Percentiles rank a stretch among this genome's conserved stretches.
These are phyloP conservation scores for Luidia sarsii DNA, from an alignment of 53 echinoderm and acorn worm genomes.

Conservation along the genomic window DNA sequence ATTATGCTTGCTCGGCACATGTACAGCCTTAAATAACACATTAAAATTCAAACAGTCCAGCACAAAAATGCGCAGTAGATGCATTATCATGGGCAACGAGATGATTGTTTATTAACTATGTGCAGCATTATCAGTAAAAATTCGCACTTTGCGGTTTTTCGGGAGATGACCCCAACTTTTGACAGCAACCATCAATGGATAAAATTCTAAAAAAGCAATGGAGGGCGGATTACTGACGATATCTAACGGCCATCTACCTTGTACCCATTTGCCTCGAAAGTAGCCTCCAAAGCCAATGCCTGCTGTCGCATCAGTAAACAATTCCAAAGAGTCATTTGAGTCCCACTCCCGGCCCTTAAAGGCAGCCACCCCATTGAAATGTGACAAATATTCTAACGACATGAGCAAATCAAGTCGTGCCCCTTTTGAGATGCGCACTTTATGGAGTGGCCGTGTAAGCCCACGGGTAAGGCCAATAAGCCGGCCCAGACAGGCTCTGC, in stretches of 20 bases:
- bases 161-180: background rate
- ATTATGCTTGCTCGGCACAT: conserved; percentile 12
- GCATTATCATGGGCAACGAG: conserved; percentile 22
- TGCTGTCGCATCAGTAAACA: background rate
- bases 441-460: background rate
- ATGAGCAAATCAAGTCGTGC: too few species aligned
- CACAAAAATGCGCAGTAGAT: conserved; percentile 8
- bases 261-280: background rate
- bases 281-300: background rate
- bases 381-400: conserved; percentile 6
- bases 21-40: background rate
- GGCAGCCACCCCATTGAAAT: background rate
- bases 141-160: conserved; percentile 1
- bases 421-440: background rate
- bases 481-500: conserved; percentile 27
- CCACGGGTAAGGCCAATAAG: conserved; percentile 39
- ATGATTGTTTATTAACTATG: conserved; percentile 34
- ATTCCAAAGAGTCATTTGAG: background rate
- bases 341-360: background rate
- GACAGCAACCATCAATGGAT: conserved; percentile 13
- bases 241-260: background rate
- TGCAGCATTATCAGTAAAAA: conserved; percentile 30
- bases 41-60: conserved; percentile 1
- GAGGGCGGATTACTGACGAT: background rate
- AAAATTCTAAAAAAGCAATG: conserved; percentile 5